Conservation (phyloP, 2,888 invertebrate species). For the Hofmannophila pseudospretella region DNA sequence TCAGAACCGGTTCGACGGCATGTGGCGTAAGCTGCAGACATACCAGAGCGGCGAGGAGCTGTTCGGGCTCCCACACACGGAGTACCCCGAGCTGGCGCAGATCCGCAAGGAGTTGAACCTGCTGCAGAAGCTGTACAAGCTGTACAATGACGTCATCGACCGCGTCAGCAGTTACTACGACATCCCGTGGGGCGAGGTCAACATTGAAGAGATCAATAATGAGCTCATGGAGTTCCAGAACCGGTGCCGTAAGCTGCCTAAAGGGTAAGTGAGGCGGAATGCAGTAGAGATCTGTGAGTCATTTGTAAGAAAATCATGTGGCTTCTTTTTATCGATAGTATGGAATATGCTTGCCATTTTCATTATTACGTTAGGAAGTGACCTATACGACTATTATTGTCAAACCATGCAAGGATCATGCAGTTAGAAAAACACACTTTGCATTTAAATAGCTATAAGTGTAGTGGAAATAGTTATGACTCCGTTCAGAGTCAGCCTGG, state of each 20-base stretch:
- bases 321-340: too few species aligned
- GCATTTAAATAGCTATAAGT: too few species aligned
- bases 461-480: too few species aligned
- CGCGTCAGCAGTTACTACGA: slow-evolving; percentile 97
- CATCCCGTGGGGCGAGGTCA: slow-evolving; percentile 96
- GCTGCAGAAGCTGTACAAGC: slow-evolving; percentile 94
- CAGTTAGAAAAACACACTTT: too few species aligned
- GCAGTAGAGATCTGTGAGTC: too few species aligned
- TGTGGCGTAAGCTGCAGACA: slow-evolving; percentile 95
- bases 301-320: too few species aligned
- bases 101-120: slow-evolving; percentile 96
- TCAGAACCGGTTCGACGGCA: slow-evolving; percentile 96
- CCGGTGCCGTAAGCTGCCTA: slow-evolving; percentile 95
- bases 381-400: too few species aligned
- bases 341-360: too few species aligned
- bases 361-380: too few species aligned
- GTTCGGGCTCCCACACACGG: slow-evolving; percentile 94
- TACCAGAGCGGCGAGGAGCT: slow-evolving; percentile 97
- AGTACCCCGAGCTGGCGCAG: slow-evolving; percentile 94
- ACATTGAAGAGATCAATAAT: slow-evolving; percentile 98
- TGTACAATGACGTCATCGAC: slow-evolving; percentile 98
- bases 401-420: too few species aligned
- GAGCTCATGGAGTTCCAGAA: slow-evolving; percentile 98
- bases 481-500: too few species aligned
- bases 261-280: slow-evolving; percentile 79